phyloP scores from a whole-genome alignment of 1,140 invertebrate genomes.

The Zaprionus kolodkinae region DNA sequence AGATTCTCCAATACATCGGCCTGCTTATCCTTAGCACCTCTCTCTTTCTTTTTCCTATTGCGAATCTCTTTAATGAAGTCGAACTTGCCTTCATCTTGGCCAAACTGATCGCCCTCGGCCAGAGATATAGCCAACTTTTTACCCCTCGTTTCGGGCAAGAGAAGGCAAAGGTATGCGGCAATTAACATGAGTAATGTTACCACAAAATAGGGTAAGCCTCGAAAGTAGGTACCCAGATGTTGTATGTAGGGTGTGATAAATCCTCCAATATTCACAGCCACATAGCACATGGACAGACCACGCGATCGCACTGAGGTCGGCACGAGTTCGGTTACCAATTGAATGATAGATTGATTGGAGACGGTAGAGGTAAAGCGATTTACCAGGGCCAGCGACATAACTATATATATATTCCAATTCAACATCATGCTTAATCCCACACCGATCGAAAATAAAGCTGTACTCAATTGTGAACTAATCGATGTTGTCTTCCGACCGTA shows the following conservation, averaged over 20 bases:
- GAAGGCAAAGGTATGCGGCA: constrained; percentile 85
- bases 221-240: constrained; percentile 83
- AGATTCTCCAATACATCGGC: background rate
- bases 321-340: constrained; percentile 87
- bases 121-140: constrained; percentile 85
- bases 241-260: constrained; percentile 66
- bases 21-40: background rate
- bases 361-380: constrained; percentile 49
- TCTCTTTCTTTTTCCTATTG: background rate
- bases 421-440: background rate
- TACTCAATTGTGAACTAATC: background rate
- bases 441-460: background rate
- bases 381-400: background rate
- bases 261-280: constrained; percentile 40
- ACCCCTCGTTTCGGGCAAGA: constrained; percentile 87
- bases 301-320: constrained; percentile 87
- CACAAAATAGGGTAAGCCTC: constrained; percentile 85
- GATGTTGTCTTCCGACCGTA: constrained; percentile 85
- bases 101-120: constrained; percentile 86
- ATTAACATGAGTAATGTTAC: constrained; percentile 85
- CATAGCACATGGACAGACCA: constrained; percentile 85
- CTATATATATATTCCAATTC: background rate
- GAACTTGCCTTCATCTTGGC: constrained; percentile 84
- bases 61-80: constrained; percentile 46
- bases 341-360: constrained; percentile 86